These are phyloP conservation scores for Melangyna quadrimaculata DNA, from an alignment of 2,888 invertebrate species.

Conservation along the genomic window DNA sequence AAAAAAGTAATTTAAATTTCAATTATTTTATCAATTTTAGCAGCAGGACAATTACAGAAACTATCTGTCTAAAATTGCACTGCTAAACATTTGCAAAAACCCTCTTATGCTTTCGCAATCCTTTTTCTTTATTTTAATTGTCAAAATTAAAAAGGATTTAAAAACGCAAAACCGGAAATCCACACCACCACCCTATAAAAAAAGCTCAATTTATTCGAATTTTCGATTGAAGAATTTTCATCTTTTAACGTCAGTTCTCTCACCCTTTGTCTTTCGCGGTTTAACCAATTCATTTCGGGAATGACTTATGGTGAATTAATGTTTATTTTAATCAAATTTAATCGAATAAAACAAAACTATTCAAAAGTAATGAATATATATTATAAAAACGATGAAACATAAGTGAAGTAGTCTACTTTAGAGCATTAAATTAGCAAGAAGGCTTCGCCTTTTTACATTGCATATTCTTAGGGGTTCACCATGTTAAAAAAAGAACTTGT, in stretches of 20 bases:
- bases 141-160: not conserved
- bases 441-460: not conserved
- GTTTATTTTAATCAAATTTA: not conserved
- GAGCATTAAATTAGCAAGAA: conserved; percentile 24
- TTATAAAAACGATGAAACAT: not conserved
- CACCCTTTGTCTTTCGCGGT: not conserved
- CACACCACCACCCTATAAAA: not conserved
- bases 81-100: too few species aligned
- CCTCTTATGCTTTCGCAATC: too few species aligned
- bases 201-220: not conserved
- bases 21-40: too few species aligned
- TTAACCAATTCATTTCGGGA: conserved; percentile 19
- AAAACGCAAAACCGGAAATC: not conserved
- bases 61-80: too few species aligned
- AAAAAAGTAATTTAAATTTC: too few species aligned
- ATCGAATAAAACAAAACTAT: not conserved
- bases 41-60: too few species aligned
- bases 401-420: conserved; percentile 15
- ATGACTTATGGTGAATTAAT: not conserved
- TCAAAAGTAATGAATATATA: not conserved
- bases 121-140: too few species aligned
- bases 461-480: conserved; percentile 49
- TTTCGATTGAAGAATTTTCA: not conserved
- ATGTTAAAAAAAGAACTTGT: conserved; percentile 28
- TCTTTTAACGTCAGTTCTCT: not conserved